phyloP scores from a whole-genome alignment of 2,113 vertebrate genomes.

The Xenopus tropicalis region DNA sequence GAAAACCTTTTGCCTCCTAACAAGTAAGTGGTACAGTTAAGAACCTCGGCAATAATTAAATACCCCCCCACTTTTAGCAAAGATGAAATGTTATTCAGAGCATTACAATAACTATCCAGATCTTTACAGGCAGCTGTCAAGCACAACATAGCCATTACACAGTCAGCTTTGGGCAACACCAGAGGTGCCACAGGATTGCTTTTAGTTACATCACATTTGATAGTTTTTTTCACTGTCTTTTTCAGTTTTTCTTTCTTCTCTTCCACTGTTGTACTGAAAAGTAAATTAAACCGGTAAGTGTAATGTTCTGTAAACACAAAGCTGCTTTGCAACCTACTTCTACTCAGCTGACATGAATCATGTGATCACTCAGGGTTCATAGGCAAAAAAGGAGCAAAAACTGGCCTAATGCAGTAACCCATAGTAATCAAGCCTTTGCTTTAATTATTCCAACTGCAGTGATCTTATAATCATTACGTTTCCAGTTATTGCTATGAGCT shows the following conservation, averaged over 20 bases:
- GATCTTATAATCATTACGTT: too few relatives aligned
- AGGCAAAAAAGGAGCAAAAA: too few relatives aligned
- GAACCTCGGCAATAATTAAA: constrained; percentile 52
- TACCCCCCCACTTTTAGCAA: constrained; percentile 58
- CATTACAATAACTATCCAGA: constrained; percentile 43
- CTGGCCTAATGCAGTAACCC: too few relatives aligned
- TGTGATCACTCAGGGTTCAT: too few relatives aligned
- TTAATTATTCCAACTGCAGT: too few relatives aligned
- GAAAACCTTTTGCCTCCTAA: constrained; percentile 56
- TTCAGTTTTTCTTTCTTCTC: constrained; percentile 59
- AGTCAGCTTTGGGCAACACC: constrained; percentile 50
- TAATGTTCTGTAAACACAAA: too few relatives aligned
- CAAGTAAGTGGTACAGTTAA: constrained; percentile 54
- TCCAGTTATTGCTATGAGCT: too few relatives aligned
- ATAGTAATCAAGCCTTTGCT: too few relatives aligned
- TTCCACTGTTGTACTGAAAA: constrained; percentile 42
- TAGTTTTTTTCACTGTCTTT: constrained; percentile 50
- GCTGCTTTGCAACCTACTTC: too few relatives aligned
- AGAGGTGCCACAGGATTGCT: constrained; percentile 43
- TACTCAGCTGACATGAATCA: too few relatives aligned
- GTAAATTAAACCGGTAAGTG: not conserved
- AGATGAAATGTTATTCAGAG: constrained; percentile 51
- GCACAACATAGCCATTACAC: constrained; percentile 61
- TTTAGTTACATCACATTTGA: constrained; percentile 63
- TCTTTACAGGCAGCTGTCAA: constrained; percentile 60